phyloP scores from a whole-genome alignment of 2,797 vertebrate species.

The Myiotriccus ornatus region DNA sequence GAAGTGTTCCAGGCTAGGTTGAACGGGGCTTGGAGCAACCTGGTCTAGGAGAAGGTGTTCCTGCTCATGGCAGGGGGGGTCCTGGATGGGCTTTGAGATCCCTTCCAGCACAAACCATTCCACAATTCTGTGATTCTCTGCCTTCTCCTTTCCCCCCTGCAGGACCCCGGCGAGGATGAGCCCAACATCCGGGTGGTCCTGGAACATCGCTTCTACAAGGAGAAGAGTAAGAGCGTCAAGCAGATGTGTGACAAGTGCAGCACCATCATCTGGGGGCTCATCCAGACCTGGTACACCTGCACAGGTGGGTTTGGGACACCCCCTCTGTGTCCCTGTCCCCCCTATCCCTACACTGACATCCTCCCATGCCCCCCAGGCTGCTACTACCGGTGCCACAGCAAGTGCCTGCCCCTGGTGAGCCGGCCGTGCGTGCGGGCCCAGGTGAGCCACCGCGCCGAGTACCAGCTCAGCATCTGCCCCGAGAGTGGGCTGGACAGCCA shows the following conservation, averaged over 20 bases:
- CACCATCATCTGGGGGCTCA: slow-evolving; percentile 94
- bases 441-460: slow-evolving; percentile 95
- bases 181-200: slow-evolving; percentile 89
- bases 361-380: slow-evolving; percentile 76
- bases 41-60: neutral
- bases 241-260: slow-evolving; percentile 96
- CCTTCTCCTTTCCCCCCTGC: fast-evolving
- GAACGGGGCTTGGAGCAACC: neutral
- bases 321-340: fast-evolving
- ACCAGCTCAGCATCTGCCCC: slow-evolving; percentile 94
- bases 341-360: fast-evolving
- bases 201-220: slow-evolving; percentile 96
- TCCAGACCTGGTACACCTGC: slow-evolving; percentile 98
- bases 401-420: slow-evolving; percentile 92
- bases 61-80: neutral
- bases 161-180: slow-evolving; percentile 95
- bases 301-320: slow-evolving; percentile 80
- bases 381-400: slow-evolving; percentile 95
- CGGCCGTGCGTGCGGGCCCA: slow-evolving; percentile 93
- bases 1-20: too few relatives aligned
- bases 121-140: neutral
- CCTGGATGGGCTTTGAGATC: neutral
- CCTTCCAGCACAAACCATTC: neutral
- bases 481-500: slow-evolving; percentile 93
- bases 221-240: slow-evolving; percentile 97